A percentile compares a stretch with the other conserved stretches of the same genome.
These are phyloP conservation scores for Labrus mixtus DNA, from an alignment of 2,113 vertebrate species.

Conservation along the genomic window DNA sequence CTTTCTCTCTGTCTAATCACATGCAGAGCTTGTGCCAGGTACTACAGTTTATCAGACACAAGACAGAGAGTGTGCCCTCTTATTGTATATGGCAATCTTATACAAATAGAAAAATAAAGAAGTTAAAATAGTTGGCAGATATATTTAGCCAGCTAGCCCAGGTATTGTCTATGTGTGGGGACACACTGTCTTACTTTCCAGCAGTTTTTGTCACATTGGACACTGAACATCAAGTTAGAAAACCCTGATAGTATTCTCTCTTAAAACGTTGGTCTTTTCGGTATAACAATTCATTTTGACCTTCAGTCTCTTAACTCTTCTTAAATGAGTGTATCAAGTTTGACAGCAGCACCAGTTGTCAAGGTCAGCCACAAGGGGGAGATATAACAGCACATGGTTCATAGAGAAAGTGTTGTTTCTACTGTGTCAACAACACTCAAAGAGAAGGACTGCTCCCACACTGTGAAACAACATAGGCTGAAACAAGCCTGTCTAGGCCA, in stretches of 20 bases:
- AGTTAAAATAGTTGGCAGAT: too few species aligned
- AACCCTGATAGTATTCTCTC: not conserved
- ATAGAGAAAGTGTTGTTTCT: slow-evolving; percentile 7
- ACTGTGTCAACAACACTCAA: slow-evolving; percentile 17
- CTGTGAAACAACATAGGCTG: slow-evolving; percentile 13
- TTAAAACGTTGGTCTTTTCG: not conserved
- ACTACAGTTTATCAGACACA: too few species aligned
- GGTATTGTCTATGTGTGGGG: too few species aligned
- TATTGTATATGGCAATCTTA: too few species aligned
- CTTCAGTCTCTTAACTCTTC: not conserved
- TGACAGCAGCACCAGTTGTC: slow-evolving; percentile 32
- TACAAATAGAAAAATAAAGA: too few species aligned
- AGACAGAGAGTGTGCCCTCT: too few species aligned
- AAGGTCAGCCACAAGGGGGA: slow-evolving; percentile 74
- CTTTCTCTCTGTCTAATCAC: too few species aligned
- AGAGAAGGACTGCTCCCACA: slow-evolving; percentile 17
- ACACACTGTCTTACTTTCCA: too few species aligned
- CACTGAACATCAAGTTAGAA: not conserved
- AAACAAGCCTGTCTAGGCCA: not conserved
- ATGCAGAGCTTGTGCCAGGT: too few species aligned
- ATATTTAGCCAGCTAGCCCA: too few species aligned
- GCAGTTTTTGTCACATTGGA: not conserved
- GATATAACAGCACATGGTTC: slow-evolving; percentile 38
- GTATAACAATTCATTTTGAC: not conserved
- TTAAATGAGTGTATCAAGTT: not conserved